These are phyloP conservation scores for Calliphora vicina DNA, from an alignment of 1,140 invertebrate species.

Conservation along the genomic window DNA sequence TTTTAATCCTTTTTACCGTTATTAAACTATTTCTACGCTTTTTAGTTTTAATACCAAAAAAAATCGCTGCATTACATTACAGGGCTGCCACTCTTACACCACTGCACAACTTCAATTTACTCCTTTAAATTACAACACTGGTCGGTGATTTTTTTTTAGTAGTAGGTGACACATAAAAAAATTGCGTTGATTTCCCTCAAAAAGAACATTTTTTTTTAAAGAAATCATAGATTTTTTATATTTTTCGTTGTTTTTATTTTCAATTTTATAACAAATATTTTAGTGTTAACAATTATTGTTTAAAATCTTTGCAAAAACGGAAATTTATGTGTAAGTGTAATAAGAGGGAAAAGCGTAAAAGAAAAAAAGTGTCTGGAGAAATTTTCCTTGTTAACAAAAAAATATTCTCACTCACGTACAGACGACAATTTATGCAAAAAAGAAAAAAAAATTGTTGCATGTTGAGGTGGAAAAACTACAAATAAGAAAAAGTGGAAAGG, in stretches of 20 bases:
- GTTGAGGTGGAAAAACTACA: not conserved
- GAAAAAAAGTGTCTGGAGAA: not conserved
- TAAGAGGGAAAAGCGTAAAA: not conserved
- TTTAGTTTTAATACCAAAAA: no score
- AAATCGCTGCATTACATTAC: no score
- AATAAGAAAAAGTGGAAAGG: not conserved
- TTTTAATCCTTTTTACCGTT: no score
- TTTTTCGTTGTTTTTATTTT: constrained; percentile 1
- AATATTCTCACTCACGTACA: not conserved
- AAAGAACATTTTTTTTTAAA: not conserved
- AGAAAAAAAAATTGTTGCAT: constrained; percentile 6
- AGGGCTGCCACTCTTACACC: no score
- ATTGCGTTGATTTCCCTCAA: not conserved
- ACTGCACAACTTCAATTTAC: no score
- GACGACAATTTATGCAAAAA: not conserved
- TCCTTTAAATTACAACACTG: no score
- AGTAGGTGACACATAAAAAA: not conserved
- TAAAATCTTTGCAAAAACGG: not conserved
- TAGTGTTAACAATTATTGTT: not conserved
- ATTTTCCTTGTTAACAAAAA: not conserved
- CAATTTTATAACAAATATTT: not conserved
- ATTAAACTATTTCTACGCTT: no score
- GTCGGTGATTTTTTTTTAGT: no score
- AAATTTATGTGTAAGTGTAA: not conserved
- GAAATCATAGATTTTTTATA: not conserved